Percentiles rank a stretch among this genome's conserved stretches.
phyloP scores from a whole-genome alignment of 2,888 invertebrate genomes.

The Drosophila anomalata region DNA sequence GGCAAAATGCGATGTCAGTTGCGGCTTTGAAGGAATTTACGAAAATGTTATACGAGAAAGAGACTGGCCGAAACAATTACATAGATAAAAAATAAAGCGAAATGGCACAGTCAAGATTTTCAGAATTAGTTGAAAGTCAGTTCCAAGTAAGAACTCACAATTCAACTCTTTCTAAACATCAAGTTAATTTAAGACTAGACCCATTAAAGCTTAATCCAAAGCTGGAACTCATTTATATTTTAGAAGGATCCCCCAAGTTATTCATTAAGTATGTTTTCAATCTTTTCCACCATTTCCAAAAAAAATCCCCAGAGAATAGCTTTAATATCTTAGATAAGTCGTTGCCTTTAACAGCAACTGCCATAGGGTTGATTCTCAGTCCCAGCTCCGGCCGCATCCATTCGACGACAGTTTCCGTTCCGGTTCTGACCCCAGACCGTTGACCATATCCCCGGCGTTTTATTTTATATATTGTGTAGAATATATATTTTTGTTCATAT shows the following conservation, averaged over 20 bases:
- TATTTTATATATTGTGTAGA: constrained; percentile 23
- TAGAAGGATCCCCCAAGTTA: neutral
- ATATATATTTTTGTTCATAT: constrained; percentile 35
- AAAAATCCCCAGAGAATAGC: neutral
- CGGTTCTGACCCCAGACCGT: constrained; percentile 12
- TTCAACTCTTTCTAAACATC: too few species aligned
- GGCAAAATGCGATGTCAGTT: constrained; percentile 22
- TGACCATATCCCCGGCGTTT: constrained; percentile 32
- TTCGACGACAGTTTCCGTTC: constrained; percentile 36
- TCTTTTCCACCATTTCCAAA: neutral
- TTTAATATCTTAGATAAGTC: constrained; percentile 18
- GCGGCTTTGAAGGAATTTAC: constrained; percentile 62
- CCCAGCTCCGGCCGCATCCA: constrained; percentile 13
- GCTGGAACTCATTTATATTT: neutral
- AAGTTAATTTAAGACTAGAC: too few species aligned
- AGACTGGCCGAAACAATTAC: constrained; percentile 10
- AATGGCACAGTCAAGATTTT: neutral
- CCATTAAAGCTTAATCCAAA: neutral
- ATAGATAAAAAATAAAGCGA: neutral
- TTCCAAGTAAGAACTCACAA: too few species aligned
- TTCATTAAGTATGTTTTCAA: neutral
- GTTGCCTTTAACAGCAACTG: constrained; percentile 1
- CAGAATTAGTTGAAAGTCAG: too few species aligned
- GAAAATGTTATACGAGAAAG: constrained; percentile 34
- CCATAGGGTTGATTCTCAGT: neutral